Evolutionary conservation across 37 sponge, comb jelly and placozoan genomes (phyloP).

Genomic region (Halisarca cf. caerulea): DNA sequence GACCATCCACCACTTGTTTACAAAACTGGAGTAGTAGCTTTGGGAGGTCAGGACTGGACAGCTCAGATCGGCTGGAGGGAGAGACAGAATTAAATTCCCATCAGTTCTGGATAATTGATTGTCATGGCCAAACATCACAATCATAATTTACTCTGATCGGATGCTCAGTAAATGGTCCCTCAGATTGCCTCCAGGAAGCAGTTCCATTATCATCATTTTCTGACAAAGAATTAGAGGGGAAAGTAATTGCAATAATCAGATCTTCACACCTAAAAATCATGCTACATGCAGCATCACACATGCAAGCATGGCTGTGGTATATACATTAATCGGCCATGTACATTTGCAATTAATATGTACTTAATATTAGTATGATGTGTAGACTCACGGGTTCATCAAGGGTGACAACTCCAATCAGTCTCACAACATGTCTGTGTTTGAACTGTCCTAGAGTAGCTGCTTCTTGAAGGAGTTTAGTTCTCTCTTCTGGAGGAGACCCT

Average conservation of each 20-base stretch:
- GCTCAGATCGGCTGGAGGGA: background rate
- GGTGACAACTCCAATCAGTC: conserved; percentile 9
- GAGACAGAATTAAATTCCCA: too few species aligned
- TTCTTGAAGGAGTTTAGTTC: background rate
- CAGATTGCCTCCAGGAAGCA: background rate
- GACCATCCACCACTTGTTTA: conserved; percentile 25
- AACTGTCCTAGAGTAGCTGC: conserved; percentile 2
- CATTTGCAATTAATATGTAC: too few species aligned
- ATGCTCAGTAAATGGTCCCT: background rate
- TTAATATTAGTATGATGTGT: too few species aligned
- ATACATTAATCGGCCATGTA: too few species aligned
- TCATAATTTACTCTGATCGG: background rate
- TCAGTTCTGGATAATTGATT: too few species aligned
- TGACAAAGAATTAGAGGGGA: too few species aligned
- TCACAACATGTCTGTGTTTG: conserved; percentile 22
- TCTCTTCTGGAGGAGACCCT: conserved; percentile 3
- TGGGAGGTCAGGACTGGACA: conserved; percentile 4
- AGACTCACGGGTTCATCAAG: conserved; percentile 9
- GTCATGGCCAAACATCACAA: too few species aligned
- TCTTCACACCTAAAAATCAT: too few species aligned
- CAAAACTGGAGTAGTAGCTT: conserved; percentile 21
- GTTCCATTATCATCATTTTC: conserved; percentile 16
- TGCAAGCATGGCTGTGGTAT: too few species aligned
- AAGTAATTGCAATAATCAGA: too few species aligned
- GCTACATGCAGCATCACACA: too few species aligned